Conservation (phyloP, 2,113 vertebrate species). For the Gavia stellata region DNA sequence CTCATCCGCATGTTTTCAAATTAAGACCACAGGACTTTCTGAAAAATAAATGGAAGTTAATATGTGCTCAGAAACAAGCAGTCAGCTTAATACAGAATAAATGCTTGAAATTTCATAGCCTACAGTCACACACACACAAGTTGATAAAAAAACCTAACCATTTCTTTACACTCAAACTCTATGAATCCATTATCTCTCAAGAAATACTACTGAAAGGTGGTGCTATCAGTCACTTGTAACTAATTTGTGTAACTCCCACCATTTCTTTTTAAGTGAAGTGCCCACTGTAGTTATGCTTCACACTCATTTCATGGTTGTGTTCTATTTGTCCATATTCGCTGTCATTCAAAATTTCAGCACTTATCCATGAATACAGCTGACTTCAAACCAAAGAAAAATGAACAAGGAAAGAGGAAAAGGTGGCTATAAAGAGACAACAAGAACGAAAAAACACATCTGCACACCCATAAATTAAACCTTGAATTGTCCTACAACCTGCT, state of each 20-base stretch:
- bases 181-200: background rate
- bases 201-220: background rate
- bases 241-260: background rate
- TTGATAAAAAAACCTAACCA: background rate
- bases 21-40: background rate
- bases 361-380: background rate
- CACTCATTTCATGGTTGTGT: background rate
- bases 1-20: background rate
- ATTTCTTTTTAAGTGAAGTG: background rate
- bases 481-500: background rate
- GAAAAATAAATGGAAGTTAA: background rate
- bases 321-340: background rate
- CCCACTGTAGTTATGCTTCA: background rate
- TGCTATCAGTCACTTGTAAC: background rate
- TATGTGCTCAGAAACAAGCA: background rate
- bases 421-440: background rate
- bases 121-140: background rate
- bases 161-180: background rate
- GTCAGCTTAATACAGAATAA: background rate
- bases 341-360: background rate
- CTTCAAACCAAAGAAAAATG: background rate
- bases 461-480: background rate
- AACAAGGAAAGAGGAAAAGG: background rate
- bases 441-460: background rate
- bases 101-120: background rate